A percentile compares a stretch with the other conserved stretches of the same genome.
Conservation (phyloP, 2,797 vertebrate species). For the Acestrorhynchus altus region DNA sequence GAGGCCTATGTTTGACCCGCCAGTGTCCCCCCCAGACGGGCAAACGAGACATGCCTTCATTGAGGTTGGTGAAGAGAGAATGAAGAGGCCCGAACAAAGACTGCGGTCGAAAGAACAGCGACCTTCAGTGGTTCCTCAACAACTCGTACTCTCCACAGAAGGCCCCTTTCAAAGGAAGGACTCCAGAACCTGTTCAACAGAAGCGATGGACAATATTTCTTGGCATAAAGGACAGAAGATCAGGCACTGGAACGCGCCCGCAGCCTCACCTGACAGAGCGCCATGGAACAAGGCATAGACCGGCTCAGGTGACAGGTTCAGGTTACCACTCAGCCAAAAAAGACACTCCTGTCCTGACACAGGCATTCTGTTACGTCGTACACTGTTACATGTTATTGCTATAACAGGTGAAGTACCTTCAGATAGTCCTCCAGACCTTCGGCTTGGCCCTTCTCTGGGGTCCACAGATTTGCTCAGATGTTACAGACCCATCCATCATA, state of each 20-base stretch:
- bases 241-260: not conserved
- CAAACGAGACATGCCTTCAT: slow-evolving; percentile 66
- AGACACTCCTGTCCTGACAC: slow-evolving; percentile 43
- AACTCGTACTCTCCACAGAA: not conserved
- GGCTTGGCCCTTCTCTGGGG: not conserved
- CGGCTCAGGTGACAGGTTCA: slow-evolving; percentile 57
- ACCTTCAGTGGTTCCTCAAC: slow-evolving; percentile 9
- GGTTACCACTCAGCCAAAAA: slow-evolving; percentile 53
- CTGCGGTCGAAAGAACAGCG: not conserved
- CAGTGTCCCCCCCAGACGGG: slow-evolving; percentile 61
- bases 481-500: no score
- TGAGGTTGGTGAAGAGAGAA: slow-evolving; percentile 42
- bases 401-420: slow-evolving; percentile 37
- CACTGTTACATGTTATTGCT: slow-evolving; percentile 13
- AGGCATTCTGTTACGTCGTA: slow-evolving; percentile 49
- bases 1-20: slow-evolving; percentile 56
- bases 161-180: not conserved
- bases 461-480: no score
- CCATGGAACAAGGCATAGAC: slow-evolving; percentile 44
- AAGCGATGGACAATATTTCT: slow-evolving; percentile 17
- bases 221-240: not conserved
- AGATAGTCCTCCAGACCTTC: slow-evolving; percentile 19
- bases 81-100: slow-evolving; percentile 27
- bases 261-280: slow-evolving; percentile 40
- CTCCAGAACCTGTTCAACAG: not conserved